These are phyloP conservation scores for Buphagus erythrorhynchus DNA, from an alignment of 2,797 vertebrate genomes.

Conservation along the genomic window DNA sequence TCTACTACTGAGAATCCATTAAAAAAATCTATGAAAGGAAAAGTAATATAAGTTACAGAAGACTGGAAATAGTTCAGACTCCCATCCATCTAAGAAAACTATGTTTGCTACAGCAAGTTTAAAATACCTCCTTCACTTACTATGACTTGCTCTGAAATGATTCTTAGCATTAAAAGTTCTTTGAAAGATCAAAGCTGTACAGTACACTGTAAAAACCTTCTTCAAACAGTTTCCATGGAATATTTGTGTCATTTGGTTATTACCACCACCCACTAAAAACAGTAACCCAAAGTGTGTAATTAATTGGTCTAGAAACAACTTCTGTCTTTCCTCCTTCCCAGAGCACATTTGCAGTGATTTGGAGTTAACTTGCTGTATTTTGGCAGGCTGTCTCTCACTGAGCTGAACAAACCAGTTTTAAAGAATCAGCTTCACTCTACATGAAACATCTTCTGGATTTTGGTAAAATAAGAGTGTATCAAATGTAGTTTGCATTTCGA, in stretches of 20 bases:
- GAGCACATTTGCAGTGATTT: neutral
- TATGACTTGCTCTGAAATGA: neutral
- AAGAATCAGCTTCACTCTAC: neutral
- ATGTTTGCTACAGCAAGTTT: neutral
- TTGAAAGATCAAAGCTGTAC: neutral
- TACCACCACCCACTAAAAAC: neutral
- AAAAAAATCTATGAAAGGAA: neutral
- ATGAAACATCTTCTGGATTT: neutral
- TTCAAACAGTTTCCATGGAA: neutral
- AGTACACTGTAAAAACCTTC: neutral
- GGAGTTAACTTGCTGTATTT: neutral
- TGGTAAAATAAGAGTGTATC: neutral
- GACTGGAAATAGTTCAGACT: neutral
- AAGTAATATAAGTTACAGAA: neutral
- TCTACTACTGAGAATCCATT: neutral
- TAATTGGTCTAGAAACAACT: slow-evolving; percentile 1
- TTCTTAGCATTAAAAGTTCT: neutral
- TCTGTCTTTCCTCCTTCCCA: neutral
- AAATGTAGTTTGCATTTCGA: neutral
- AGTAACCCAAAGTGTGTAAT: neutral
- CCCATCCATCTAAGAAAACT: neutral
- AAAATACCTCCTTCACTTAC: neutral
- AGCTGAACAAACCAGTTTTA: neutral
- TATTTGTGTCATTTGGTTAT: slow-evolving; percentile 15
- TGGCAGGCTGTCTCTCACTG: neutral